phyloP scores from a whole-genome alignment of 2,888 invertebrate genomes.

The Lepas anatifera region DNA sequence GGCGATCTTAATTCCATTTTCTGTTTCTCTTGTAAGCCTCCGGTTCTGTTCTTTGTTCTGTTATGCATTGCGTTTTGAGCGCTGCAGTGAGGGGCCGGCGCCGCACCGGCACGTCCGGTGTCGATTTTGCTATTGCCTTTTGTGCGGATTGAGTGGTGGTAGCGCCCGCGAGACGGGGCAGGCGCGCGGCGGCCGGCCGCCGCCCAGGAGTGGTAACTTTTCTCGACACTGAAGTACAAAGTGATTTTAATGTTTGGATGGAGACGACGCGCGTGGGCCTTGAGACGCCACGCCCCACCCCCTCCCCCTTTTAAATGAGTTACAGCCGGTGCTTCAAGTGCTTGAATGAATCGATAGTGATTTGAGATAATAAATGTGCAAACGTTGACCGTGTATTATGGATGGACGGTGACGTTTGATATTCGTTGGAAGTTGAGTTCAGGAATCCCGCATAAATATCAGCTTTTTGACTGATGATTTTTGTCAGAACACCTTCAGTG shows the following conservation, averaged over 20 bases:
- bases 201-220: neutral
- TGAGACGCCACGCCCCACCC: neutral
- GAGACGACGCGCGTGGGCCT: neutral
- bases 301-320: neutral
- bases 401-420: too few relatives aligned
- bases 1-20: neutral
- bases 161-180: neutral
- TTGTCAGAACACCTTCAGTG: too few relatives aligned
- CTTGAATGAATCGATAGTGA: neutral
- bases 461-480: too few relatives aligned
- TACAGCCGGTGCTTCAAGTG: neutral
- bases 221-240: constrained; percentile 6
- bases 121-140: constrained; percentile 7
- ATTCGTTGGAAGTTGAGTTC: too few relatives aligned
- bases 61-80: neutral
- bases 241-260: neutral
- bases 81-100: neutral
- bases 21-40: neutral
- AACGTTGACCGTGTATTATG: too few relatives aligned
- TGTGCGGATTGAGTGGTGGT: neutral
- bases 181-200: neutral
- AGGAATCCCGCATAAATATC: too few relatives aligned
- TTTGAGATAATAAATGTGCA: constrained; percentile 8
- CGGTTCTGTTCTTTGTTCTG: neutral
- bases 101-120: neutral